Conservation (phyloP, 1,140 invertebrate genomes). For the Philopotamus ludificatus region DNA sequence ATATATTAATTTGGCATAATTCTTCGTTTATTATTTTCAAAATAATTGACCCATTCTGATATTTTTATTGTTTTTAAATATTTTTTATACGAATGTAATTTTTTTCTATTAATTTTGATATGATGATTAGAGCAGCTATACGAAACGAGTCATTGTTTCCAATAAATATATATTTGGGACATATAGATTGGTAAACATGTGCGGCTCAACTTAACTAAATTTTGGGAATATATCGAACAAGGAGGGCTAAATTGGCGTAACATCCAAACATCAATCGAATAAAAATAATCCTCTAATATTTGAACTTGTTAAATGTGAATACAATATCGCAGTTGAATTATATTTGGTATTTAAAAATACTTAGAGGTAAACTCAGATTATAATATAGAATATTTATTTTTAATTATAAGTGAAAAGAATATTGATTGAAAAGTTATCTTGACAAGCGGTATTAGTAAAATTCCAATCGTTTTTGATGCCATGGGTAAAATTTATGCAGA, state of each 20-base stretch:
- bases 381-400: slow-evolving; percentile 20
- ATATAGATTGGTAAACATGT: too few species aligned
- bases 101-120: not conserved
- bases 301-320: not conserved
- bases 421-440: slow-evolving; percentile 4
- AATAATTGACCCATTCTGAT: not conserved
- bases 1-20: too few species aligned
- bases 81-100: not conserved
- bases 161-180: too few species aligned
- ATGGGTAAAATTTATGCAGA: slow-evolving; percentile 30
- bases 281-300: not conserved
- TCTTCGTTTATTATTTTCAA: too few species aligned
- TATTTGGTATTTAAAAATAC: not conserved
- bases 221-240: too few species aligned
- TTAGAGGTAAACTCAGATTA: not conserved
- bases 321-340: not conserved
- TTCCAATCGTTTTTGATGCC: slow-evolving; percentile 27
- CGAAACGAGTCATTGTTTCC: too few species aligned
- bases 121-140: too few species aligned
- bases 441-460: slow-evolving; percentile 6
- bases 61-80: not conserved
- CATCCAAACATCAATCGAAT: too few species aligned
- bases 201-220: too few species aligned
- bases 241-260: too few species aligned
- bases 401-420: slow-evolving; percentile 6